Conservation (phyloP, 2,888 invertebrate genomes). For the Calliscelio sp. region DNA sequence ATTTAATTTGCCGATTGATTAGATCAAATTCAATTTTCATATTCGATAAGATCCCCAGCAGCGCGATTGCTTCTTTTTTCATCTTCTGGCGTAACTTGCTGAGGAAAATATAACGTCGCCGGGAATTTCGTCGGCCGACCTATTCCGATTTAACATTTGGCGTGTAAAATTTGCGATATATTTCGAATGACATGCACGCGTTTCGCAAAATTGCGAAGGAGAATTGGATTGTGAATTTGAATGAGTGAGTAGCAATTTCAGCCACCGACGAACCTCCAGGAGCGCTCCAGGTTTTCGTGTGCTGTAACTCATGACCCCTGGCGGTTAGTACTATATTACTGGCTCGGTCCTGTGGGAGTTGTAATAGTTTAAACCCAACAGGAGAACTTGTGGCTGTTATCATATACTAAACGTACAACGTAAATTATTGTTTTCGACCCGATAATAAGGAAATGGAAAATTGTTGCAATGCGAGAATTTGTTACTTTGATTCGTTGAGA, state of each 20-base stretch:
- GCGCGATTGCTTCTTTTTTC: too few relatives aligned
- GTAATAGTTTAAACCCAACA: constrained; percentile 75
- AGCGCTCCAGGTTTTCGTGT: constrained; percentile 58
- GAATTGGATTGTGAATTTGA: constrained; percentile 68
- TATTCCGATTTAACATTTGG: constrained; percentile 34
- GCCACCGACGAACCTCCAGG: constrained; percentile 56
- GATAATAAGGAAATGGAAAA: constrained; percentile 64
- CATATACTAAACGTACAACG: constrained; percentile 64
- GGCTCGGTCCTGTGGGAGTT: constrained; percentile 70
- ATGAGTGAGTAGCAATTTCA: constrained; percentile 68
- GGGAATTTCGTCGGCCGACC: constrained; percentile 15
- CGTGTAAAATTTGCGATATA: constrained; percentile 56
- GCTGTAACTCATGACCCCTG: constrained; percentile 72
- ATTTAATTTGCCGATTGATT: constrained; percentile 46
- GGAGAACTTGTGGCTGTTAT: constrained; percentile 71
- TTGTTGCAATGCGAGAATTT: constrained; percentile 15
- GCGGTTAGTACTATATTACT: constrained; percentile 72
- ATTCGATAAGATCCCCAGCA: constrained; percentile 37
- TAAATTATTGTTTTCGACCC: constrained; percentile 64
- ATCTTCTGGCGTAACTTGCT: too few relatives aligned
- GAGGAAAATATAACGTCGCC: background rate
- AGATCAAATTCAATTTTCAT: constrained; percentile 58
- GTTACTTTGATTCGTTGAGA: constrained; percentile 13
- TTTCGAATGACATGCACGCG: constrained; percentile 57
- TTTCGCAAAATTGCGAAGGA: constrained; percentile 66